Evolutionary conservation across 1,140 invertebrate species (phyloP), one percentile per base, ranked within the genome.

Genomic region (Copidosoma floridanum): DNA sequence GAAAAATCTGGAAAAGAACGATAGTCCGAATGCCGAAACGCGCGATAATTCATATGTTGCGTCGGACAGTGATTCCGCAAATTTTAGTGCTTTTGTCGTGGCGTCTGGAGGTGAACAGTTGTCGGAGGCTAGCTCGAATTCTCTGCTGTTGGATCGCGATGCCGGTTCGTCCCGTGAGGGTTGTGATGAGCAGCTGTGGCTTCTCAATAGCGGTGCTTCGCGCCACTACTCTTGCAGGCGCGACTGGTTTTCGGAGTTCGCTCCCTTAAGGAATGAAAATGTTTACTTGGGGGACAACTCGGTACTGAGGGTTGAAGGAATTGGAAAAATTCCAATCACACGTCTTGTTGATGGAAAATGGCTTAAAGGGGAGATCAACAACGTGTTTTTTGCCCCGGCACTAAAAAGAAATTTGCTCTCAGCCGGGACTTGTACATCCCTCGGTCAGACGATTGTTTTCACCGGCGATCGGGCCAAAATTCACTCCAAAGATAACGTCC

Each of bases 231-330:
- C 58, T 11, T 63, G 50, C 44, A 50, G 59, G 16, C 51, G 61
- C n/a, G 67, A 68, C 18, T 70, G 66, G 67, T 70, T 67, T 37
- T 47, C 38, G 35, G 62, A 67, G 3, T 65, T 64, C 20, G 12
- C 21, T 10, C 18, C 24, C 11, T 12, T 23, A 21, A 16, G 26
- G 18, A 38, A 57, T 18, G 57, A 64, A 7, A 55, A 38, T 61
- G 64, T 71, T 50, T 53, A 63, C 35, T 47, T 70, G 32, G 67
- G 65, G 8, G 63, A 67, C 35, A 61, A 59, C 26, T 52, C 58
- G 2, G 48, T 14, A 24, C 52, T 47, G 4, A 53, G 57, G 10
- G 53, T 66, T 24, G 50, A 57, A 61, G 65, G 65, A 35, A 24
- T 26, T 16, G 67, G 64, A 18, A 67, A 46, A 1, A 51, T 70